These are phyloP conservation scores for Bettongia penicillata DNA, from an alignment of 2,113 vertebrate genomes.

Conservation along the genomic window DNA sequence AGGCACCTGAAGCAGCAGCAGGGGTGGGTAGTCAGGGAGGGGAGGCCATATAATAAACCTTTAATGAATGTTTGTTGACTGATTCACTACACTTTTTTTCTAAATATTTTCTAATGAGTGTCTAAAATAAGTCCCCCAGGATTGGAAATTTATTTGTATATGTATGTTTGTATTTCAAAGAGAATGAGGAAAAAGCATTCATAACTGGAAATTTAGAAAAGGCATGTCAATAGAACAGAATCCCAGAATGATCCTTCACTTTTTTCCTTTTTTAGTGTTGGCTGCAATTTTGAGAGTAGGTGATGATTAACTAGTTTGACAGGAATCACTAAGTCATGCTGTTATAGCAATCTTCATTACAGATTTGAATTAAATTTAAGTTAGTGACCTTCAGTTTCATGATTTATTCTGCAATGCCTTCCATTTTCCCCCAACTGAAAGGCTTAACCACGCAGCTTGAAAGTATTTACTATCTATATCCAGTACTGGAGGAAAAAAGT, in stretches of 20 bases:
- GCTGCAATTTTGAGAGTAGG: neutral
- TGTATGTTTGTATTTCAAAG: neutral
- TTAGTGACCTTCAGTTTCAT: neutral
- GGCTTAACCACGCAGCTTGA: neutral
- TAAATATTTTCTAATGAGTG: too few relatives aligned
- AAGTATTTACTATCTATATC: neutral
- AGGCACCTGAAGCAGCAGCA: too few relatives aligned
- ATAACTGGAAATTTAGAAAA: neutral
- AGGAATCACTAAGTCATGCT: neutral
- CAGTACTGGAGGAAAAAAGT: neutral
- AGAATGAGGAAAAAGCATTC: neutral
- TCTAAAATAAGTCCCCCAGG: neutral
- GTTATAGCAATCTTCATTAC: neutral
- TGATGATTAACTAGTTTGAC: neutral
- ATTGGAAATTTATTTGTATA: neutral
- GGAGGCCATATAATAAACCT: too few relatives aligned
- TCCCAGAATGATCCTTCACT: neutral
- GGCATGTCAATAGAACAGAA: neutral
- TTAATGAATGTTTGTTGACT: too few relatives aligned
- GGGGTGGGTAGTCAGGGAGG: too few relatives aligned
- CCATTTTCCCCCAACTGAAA: neutral
- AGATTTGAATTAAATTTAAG: conserved; percentile 19
- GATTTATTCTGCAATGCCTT: neutral
- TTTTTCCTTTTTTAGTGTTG: neutral
- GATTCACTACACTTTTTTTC: too few relatives aligned